Percentiles rank a stretch among this genome's conserved stretches.
Evolutionary conservation across 2,113 vertebrate species (phyloP).

Genomic region (Gallinago media): DNA sequence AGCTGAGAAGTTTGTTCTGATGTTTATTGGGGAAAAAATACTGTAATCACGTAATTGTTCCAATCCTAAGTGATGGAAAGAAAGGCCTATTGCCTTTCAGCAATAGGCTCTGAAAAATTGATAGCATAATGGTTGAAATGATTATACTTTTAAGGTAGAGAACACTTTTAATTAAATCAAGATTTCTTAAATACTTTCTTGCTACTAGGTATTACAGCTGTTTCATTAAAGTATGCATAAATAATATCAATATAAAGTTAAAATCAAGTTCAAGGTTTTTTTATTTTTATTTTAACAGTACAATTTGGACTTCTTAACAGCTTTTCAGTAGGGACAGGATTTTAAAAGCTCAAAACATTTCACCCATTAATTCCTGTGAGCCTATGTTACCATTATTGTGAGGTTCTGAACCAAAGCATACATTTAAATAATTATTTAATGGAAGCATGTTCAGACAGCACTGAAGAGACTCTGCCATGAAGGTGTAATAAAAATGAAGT

Average conservation of each 20-base stretch:
- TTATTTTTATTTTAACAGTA: background rate
- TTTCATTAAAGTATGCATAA: background rate
- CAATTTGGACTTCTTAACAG: background rate
- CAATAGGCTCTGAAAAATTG: background rate
- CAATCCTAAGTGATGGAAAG: background rate
- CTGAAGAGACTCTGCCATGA: background rate
- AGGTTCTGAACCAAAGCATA: background rate
- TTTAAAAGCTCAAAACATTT: background rate
- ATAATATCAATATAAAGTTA: background rate
- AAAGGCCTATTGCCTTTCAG: background rate
- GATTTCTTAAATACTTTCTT: background rate
- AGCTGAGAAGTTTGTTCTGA: background rate
- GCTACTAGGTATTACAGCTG: background rate
- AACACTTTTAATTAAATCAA: background rate
- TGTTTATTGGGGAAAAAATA: background rate
- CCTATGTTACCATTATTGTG: background rate
- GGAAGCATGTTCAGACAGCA: background rate
- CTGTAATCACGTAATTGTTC: background rate
- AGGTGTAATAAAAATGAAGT: background rate
- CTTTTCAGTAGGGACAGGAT: background rate
- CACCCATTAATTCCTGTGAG: background rate
- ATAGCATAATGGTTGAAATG: background rate
- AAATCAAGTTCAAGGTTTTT: background rate
- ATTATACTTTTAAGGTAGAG: background rate
- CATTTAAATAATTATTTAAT: background rate